Conservation (phyloP, 2,888 invertebrate species). For the Neoitamus cyanurus region DNA sequence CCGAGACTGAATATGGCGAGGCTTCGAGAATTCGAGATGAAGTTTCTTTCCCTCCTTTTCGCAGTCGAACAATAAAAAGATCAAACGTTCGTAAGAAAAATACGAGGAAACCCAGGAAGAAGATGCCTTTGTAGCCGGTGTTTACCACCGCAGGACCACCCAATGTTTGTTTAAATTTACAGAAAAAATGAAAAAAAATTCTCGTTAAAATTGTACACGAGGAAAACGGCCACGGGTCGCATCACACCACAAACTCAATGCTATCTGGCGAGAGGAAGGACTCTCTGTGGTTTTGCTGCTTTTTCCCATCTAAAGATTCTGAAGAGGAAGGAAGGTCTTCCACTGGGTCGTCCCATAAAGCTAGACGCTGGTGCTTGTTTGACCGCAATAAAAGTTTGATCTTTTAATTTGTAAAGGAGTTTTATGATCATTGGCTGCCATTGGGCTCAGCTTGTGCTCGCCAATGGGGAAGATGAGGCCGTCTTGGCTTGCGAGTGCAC, state of each 20-base stretch:
- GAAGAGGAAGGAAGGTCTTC: neutral
- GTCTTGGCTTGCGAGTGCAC: neutral
- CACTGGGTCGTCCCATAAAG: neutral
- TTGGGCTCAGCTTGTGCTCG: neutral
- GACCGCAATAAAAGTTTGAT: slow-evolving; percentile 28
- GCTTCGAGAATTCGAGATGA: neutral
- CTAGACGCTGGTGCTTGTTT: neutral
- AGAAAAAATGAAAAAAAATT: slow-evolving; percentile 13
- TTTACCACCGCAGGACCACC: slow-evolving; percentile 43
- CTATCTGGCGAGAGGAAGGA: neutral
- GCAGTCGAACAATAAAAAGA: slow-evolving; percentile 41
- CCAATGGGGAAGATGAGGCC: neutral
- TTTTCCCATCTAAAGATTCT: neutral
- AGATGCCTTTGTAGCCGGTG: slow-evolving; percentile 14
- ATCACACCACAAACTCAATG: neutral
- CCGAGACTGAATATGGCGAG: neutral
- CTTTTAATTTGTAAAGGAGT: slow-evolving; percentile 17
- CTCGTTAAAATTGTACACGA: neutral
- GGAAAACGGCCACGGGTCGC: neutral
- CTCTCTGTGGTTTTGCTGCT: neutral
- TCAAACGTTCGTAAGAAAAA: slow-evolving; percentile 35
- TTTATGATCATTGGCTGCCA: neutral
- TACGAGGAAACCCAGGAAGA: slow-evolving; percentile 24
- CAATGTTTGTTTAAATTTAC: slow-evolving; percentile 43
- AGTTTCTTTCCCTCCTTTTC: slow-evolving; percentile 14